phyloP scores from a whole-genome alignment of 2,113 vertebrate species.

The Clupea harengus region DNA sequence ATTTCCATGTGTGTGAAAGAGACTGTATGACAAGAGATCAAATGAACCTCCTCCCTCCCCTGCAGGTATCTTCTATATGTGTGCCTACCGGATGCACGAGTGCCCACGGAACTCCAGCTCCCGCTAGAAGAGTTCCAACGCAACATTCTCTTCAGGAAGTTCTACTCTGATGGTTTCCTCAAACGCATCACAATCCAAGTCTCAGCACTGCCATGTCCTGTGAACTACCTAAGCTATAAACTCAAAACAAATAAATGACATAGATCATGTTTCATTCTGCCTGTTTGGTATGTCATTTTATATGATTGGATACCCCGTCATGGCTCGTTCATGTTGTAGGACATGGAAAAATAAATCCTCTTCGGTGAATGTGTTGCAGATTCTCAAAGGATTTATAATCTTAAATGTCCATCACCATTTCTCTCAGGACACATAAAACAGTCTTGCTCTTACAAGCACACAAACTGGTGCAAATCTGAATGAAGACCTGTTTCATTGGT shows the following conservation, averaged over 20 bases:
- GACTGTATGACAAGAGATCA: too few relatives aligned
- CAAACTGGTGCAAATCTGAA: too few relatives aligned
- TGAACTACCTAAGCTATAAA: slow-evolving; percentile 37
- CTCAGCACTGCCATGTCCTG: slow-evolving; percentile 56
- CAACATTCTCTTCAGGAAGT: slow-evolving; percentile 50
- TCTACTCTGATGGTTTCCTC: slow-evolving; percentile 33
- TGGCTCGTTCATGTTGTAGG: too few relatives aligned
- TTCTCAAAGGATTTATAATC: too few relatives aligned
- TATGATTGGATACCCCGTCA: background rate
- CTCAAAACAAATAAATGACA: slow-evolving; percentile 56
- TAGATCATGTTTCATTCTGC: background rate
- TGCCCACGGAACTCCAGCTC: slow-evolving; percentile 71
- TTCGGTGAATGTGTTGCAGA: too few relatives aligned
- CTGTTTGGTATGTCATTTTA: background rate
- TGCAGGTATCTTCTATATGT: slow-evolving; percentile 79
- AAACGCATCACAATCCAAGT: background rate
- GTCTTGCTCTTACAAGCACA: too few relatives aligned
- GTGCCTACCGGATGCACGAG: slow-evolving; percentile 76
- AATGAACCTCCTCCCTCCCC: background rate
- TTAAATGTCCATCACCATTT: too few relatives aligned
- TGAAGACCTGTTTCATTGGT: background rate
- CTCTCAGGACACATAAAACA: too few relatives aligned
- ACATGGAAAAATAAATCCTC: too few relatives aligned
- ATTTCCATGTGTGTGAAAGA: background rate
- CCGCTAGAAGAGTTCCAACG: slow-evolving; percentile 56